These are phyloP conservation scores for Polyommatus icarus DNA, from an alignment of 2,888 invertebrate species.

Conservation along the genomic window DNA sequence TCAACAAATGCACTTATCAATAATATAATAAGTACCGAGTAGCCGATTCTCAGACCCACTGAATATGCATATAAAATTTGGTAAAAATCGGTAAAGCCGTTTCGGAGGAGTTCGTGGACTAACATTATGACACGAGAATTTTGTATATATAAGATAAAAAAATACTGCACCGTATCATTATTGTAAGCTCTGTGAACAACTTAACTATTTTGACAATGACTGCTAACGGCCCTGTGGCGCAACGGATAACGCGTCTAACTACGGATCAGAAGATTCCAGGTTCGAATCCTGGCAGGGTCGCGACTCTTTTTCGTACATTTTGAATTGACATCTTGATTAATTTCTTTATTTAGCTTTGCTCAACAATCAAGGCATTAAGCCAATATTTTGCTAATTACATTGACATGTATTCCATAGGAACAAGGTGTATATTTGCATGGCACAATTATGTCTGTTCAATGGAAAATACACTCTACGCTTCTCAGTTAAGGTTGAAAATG, in stretches of 20 bases:
- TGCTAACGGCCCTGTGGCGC: constrained; percentile 80
- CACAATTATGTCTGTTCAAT: constrained; percentile 17
- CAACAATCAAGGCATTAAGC: constrained; percentile 54
- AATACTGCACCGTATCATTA: not conserved
- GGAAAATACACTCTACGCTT: constrained; percentile 30
- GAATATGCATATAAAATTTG: too few species aligned
- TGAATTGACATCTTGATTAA: constrained; percentile 49
- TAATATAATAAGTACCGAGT: too few species aligned
- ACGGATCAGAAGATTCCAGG: constrained; percentile 85
- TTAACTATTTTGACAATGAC: not conserved
- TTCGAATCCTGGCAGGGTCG: constrained; percentile 84
- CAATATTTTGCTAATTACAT: constrained; percentile 45
- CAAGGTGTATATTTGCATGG: constrained; percentile 53
- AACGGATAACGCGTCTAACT: constrained; percentile 86
- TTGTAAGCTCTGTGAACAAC: not conserved
- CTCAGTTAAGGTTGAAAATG: constrained; percentile 42
- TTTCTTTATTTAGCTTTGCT: constrained; percentile 62
- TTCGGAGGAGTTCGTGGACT: too few species aligned
- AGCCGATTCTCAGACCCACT: too few species aligned
- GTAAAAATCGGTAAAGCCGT: too few species aligned
- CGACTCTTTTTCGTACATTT: constrained; percentile 39
- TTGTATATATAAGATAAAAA: too few species aligned
- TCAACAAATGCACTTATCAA: too few species aligned
- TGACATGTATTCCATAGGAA: constrained; percentile 46
- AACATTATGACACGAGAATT: too few species aligned